phyloP scores from a whole-genome alignment of 1,140 invertebrate genomes.

The Chymomyza costata region DNA sequence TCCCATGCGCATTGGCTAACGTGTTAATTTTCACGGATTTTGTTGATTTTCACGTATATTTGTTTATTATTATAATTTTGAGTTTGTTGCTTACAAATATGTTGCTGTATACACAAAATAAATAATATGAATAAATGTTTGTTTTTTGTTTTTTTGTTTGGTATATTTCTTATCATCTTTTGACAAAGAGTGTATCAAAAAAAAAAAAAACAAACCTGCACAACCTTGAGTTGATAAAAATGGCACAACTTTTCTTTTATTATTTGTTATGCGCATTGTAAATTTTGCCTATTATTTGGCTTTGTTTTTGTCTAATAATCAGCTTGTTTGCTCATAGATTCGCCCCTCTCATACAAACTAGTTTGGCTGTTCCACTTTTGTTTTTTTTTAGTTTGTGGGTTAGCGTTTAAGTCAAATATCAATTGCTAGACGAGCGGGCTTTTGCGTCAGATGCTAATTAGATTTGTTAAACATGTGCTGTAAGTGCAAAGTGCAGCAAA shows the following conservation, averaged over 20 bases:
- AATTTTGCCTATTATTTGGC: slow-evolving; percentile 14
- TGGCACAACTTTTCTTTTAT: slow-evolving; percentile 32
- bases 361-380: no score
- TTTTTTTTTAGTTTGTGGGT: slow-evolving; percentile 31
- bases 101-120: slow-evolving; percentile 28
- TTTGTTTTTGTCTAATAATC: slow-evolving; percentile 3
- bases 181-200: no score
- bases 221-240: slow-evolving; percentile 42
- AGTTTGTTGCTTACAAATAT: slow-evolving; percentile 31
- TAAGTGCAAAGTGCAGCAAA: slow-evolving; percentile 60
- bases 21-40: slow-evolving; percentile 49
- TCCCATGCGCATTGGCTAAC: slow-evolving; percentile 23
- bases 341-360: no score
- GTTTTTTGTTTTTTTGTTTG: slow-evolving; percentile 6
- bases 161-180: no score
- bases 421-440: no score
- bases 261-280: slow-evolving; percentile 20
- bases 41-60: slow-evolving; percentile 39
- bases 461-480: slow-evolving; percentile 35
- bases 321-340: no score
- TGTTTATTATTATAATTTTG: slow-evolving; percentile 27
- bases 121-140: slow-evolving; percentile 12
- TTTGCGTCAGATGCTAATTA: slow-evolving; percentile 51
- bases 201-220: no score
- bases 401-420: slow-evolving; percentile 24